These are phyloP conservation scores for Oxyscelio sp. DNA, from an alignment of 2,888 invertebrate species.

Conservation along the genomic window DNA sequence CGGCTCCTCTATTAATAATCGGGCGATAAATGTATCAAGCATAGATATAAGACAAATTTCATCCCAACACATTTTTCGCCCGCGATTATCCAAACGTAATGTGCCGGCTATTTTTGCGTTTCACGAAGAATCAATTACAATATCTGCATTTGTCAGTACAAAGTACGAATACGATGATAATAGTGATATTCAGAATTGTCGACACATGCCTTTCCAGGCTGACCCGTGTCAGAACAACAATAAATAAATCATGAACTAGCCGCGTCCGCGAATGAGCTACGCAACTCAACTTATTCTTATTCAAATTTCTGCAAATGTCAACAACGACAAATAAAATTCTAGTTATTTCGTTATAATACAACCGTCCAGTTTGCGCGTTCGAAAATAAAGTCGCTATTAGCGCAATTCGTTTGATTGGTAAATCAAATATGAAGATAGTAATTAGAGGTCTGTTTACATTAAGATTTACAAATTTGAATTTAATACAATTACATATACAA, in stretches of 20 bases:
- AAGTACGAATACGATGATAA: constrained; percentile 36
- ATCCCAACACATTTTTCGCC: not conserved
- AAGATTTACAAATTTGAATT: too few relatives aligned
- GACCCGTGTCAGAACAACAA: constrained; percentile 24
- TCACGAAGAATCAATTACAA: constrained; percentile 25
- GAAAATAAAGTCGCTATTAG: too few relatives aligned
- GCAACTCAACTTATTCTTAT: constrained; percentile 1
- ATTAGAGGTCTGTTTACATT: too few relatives aligned
- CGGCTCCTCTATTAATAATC: constrained; percentile 23
- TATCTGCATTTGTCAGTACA: constrained; percentile 39
- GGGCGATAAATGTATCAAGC: constrained; percentile 32
- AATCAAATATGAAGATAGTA: too few relatives aligned
- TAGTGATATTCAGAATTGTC: constrained; percentile 40
- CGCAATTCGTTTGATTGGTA: too few relatives aligned
- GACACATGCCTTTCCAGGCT: constrained; percentile 29
- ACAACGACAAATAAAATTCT: not conserved
- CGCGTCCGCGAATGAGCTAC: not conserved
- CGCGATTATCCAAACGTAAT: constrained; percentile 2
- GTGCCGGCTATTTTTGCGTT: constrained; percentile 12
- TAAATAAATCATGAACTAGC: constrained; percentile 28
- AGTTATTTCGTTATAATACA: too few relatives aligned
- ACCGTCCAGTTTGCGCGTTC: too few relatives aligned
- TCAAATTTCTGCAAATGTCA: not conserved
- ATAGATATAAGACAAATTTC: constrained; percentile 9
- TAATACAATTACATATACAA: too few relatives aligned